These are phyloP conservation scores for Chrysotoxum bicinctum DNA, from an alignment of 2,888 invertebrate genomes.

Conservation along the genomic window DNA sequence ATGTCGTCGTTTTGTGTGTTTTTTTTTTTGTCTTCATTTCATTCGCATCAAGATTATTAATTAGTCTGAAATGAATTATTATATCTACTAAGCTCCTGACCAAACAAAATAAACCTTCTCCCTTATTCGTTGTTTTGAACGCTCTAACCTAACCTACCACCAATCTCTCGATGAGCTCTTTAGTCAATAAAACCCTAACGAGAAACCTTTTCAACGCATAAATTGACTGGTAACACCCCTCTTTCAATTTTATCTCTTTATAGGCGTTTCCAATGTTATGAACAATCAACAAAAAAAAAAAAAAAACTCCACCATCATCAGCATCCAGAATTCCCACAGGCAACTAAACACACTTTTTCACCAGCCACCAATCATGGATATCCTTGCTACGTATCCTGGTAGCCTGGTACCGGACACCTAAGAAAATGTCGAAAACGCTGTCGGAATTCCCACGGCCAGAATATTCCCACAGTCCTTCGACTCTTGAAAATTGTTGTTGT, in stretches of 20 bases:
- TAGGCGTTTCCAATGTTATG: slow-evolving; percentile 61
- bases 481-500: slow-evolving; percentile 64
- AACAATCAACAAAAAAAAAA: not conserved
- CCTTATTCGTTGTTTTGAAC: slow-evolving; percentile 12
- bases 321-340: slow-evolving; percentile 63
- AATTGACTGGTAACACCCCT: slow-evolving; percentile 53
- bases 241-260: slow-evolving; percentile 34
- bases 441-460: slow-evolving; percentile 82
- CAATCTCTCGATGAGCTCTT: not conserved
- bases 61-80: not conserved
- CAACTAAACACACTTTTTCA: slow-evolving; percentile 30
- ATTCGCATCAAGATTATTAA: not conserved
- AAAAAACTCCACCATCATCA: slow-evolving; percentile 8
- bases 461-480: slow-evolving; percentile 80
- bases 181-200: not conserved
- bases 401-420: slow-evolving; percentile 81
- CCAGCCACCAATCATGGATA: not conserved
- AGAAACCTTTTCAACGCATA: slow-evolving; percentile 12
- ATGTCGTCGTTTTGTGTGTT: too few relatives aligned
- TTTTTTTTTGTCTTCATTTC: too few relatives aligned
- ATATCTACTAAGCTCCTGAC: not conserved
- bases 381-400: slow-evolving; percentile 76
- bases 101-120: not conserved
- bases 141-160: not conserved
- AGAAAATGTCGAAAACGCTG: slow-evolving; percentile 81